Evolutionary conservation across 2,888 invertebrate genomes (phyloP).

Genomic region (Amorpha juglandis): DNA sequence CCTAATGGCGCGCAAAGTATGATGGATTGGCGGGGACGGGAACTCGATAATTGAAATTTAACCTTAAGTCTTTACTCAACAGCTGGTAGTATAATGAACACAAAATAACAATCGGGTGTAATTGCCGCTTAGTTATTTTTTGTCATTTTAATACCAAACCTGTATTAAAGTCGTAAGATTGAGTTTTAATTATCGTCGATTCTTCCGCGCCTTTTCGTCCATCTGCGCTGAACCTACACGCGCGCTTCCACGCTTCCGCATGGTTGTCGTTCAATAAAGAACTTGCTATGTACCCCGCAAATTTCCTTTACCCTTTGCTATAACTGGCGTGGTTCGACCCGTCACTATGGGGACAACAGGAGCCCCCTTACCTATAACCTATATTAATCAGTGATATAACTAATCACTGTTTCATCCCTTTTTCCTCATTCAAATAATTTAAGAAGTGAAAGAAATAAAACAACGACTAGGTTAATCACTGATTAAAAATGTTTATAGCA

Average conservation of each 20-base stretch:
- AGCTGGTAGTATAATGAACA: neutral
- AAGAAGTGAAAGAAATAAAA: neutral
- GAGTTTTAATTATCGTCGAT: neutral
- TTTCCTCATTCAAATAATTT: neutral
- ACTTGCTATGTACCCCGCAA: slow-evolving; percentile 13
- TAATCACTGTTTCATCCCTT: neutral
- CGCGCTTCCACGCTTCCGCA: slow-evolving; percentile 25
- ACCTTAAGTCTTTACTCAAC: neutral
- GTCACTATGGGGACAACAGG: neutral
- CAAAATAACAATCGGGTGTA: neutral
- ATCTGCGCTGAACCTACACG: neutral
- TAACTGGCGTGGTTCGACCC: neutral
- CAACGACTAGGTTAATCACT: neutral
- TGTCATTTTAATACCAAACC: neutral
- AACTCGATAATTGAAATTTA: too few relatives aligned
- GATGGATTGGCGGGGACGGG: neutral
- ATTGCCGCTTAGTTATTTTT: neutral
- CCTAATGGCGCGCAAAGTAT: neutral
- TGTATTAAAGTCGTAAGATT: neutral
- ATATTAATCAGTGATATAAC: neutral
- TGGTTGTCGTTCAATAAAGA: slow-evolving; percentile 24
- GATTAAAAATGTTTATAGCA: neutral
- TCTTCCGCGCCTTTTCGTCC: neutral
- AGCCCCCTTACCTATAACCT: neutral
- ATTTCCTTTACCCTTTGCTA: neutral